Conservation (phyloP, 2,888 invertebrate species). For the Dryomyza anilis region DNA sequence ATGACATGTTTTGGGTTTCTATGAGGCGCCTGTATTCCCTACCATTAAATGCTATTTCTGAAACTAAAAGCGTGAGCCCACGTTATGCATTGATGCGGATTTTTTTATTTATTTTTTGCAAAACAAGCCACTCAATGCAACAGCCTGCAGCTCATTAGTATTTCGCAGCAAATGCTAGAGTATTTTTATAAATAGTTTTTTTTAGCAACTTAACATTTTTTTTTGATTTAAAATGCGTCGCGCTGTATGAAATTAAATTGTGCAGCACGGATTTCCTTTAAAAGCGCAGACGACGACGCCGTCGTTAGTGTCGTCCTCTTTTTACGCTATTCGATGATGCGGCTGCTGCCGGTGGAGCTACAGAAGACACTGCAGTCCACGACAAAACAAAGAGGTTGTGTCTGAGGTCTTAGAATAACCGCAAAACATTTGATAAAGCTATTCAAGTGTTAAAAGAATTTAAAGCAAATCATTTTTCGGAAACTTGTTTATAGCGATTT, state of each 20-base stretch:
- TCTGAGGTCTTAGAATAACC: background rate
- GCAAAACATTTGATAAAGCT: background rate
- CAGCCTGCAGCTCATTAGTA: background rate
- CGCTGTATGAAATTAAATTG: background rate
- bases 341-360: too few species aligned
- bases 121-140: background rate
- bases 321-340: background rate
- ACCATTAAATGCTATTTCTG: too few species aligned
- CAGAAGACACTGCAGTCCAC: too few species aligned
- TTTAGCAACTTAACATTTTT: background rate
- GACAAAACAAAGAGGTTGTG: background rate
- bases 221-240: background rate
- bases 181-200: background rate
- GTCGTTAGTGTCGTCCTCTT: background rate
- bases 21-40: too few species aligned
- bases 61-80: too few species aligned
- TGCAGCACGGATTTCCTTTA: background rate
- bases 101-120: background rate
- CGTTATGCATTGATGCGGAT: too few species aligned
- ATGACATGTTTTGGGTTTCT: too few species aligned
- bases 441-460: background rate
- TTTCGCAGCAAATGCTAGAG: background rate
- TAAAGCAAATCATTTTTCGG: background rate
- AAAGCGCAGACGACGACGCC: background rate
- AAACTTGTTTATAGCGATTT: too few species aligned